Conservation (phyloP, 2,888 invertebrate genomes). For the Orgyia antiqua region DNA sequence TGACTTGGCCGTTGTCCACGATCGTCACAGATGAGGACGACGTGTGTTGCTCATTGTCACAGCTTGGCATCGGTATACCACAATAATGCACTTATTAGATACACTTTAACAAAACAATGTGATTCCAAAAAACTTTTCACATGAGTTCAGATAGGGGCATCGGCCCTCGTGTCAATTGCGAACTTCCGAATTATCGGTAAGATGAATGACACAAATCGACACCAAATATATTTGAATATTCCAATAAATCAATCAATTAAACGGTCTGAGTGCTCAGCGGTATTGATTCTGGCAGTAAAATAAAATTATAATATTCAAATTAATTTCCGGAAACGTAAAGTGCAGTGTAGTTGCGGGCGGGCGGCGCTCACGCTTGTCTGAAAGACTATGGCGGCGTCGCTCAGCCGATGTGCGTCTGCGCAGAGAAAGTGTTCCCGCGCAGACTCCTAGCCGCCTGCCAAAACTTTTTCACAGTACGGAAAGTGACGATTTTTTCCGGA, state of each 20-base stretch:
- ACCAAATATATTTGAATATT: constrained; percentile 22
- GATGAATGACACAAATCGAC: constrained; percentile 32
- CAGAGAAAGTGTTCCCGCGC: constrained; percentile 72
- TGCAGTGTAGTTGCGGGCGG: constrained; percentile 36
- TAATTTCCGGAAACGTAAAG: constrained; percentile 34
- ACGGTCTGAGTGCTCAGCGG: constrained; percentile 18
- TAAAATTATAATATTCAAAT: constrained; percentile 27
- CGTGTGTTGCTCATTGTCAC: constrained; percentile 61
- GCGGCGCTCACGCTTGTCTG: constrained; percentile 53
- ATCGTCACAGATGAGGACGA: constrained; percentile 55
- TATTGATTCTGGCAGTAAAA: constrained; percentile 28
- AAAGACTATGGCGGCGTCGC: constrained; percentile 54
- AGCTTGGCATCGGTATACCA: constrained; percentile 42
- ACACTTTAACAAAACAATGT: constrained; percentile 32
- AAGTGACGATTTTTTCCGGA: constrained; percentile 66
- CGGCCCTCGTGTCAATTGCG: constrained; percentile 33
- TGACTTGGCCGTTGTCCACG: constrained; percentile 66
- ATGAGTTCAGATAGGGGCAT: constrained; percentile 37
- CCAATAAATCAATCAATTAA: constrained; percentile 37
- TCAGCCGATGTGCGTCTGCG: constrained; percentile 47
- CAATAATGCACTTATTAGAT: constrained; percentile 48
- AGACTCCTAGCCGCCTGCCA: constrained; percentile 75
- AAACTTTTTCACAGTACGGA: constrained; percentile 68
- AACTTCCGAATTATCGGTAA: constrained; percentile 41
- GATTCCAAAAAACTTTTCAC: constrained; percentile 31